Evolutionary conservation across 2,797 vertebrate genomes (phyloP).

Genomic region (Catostomus latipinnis): DNA sequence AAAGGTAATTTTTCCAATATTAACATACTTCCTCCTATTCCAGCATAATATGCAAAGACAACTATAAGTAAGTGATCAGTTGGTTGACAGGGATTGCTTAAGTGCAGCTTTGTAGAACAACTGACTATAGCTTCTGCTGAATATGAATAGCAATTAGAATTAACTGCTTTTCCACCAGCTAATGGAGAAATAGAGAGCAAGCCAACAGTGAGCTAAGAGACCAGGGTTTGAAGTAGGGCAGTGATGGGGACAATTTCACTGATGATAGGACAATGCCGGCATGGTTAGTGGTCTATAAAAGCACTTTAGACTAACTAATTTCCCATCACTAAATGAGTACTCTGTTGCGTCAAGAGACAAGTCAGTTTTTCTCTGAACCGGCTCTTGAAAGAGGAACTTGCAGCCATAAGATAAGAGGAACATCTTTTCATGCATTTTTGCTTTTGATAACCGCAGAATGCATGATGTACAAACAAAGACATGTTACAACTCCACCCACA

Average conservation of each 20-base stretch:
- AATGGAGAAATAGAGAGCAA: background rate
- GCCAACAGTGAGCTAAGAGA: conserved; percentile 40
- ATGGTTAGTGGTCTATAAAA: background rate
- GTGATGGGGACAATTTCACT: conserved; percentile 50
- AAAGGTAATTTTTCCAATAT: too few relatives aligned
- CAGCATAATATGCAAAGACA: too few relatives aligned
- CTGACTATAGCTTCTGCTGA: conserved; percentile 24
- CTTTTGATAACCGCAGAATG: conserved; percentile 19
- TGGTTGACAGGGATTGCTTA: conserved; percentile 11
- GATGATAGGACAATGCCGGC: conserved; percentile 40
- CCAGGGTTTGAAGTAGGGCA: conserved; percentile 57
- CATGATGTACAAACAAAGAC: conserved; percentile 20
- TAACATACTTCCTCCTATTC: too few relatives aligned
- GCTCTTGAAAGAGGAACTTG: conserved; percentile 17
- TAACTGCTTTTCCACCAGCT: conserved; percentile 46
- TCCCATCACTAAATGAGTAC: conserved; percentile 8
- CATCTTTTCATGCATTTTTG: background rate
- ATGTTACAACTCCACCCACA: conserved; percentile 39
- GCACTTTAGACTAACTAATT: background rate
- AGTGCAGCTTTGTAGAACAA: background rate
- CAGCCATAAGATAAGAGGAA: conserved; percentile 1
- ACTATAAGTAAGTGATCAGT: too few relatives aligned
- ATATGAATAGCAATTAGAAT: conserved; percentile 54
- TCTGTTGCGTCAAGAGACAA: conserved; percentile 13
- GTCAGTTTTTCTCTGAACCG: conserved; percentile 3